Evolutionary conservation across 2,113 vertebrate genomes (phyloP).

Genomic region (Donacobius atricapilla): DNA sequence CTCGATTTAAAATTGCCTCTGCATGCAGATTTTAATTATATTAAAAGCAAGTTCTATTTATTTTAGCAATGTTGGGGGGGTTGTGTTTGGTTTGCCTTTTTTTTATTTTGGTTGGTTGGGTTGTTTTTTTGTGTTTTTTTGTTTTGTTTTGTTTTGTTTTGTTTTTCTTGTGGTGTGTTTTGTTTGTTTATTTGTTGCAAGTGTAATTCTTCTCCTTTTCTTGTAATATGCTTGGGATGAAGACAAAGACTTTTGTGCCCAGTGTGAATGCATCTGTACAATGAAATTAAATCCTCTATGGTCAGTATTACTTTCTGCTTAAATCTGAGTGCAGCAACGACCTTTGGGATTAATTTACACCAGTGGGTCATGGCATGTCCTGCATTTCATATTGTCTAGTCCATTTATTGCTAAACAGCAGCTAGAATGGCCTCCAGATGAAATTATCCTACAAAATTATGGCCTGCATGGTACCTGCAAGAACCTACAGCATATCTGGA

Average conservation of each 20-base stretch:
- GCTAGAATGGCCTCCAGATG: not conserved
- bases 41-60: not conserved
- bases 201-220: not conserved
- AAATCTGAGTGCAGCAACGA: not conserved
- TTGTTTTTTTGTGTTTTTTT: not conserved
- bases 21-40: not conserved
- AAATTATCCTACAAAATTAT: not conserved
- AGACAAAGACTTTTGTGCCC: not conserved
- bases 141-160: no score
- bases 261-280: not conserved
- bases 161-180: not conserved
- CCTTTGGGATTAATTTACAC: not conserved
- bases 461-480: not conserved
- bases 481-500: not conserved
- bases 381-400: not conserved
- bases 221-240: not conserved
- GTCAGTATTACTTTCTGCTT: not conserved
- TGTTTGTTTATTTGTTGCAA: not conserved
- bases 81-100: no score
- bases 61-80: not conserved
- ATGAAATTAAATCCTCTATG: not conserved
- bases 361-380: not conserved
- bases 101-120: not conserved
- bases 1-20: not conserved
- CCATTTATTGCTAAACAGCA: not conserved